These are phyloP conservation scores for Heterohyrax brucei DNA, from an alignment of 2,797 vertebrate genomes.

Conservation along the genomic window DNA sequence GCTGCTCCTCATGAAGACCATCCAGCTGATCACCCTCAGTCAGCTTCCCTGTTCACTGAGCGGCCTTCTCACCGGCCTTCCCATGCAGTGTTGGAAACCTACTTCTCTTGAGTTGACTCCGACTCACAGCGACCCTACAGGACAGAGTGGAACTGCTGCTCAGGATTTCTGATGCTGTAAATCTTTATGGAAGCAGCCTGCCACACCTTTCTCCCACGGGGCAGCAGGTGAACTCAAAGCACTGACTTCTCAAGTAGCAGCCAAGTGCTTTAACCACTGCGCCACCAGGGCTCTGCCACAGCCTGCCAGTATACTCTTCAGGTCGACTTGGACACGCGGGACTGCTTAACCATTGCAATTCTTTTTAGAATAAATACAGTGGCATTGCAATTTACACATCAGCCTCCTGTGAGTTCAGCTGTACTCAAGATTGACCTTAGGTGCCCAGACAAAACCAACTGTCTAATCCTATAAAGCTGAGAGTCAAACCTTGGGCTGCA, in stretches of 20 bases:
- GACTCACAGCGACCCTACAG: no score
- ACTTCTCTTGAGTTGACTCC: no score
- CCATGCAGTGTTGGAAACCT: not conserved
- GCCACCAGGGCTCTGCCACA: no score
- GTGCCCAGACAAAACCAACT: not conserved
- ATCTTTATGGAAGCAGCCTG: no score
- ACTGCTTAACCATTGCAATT: not conserved
- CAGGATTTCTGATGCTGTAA: no score
- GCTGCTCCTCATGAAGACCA: not conserved
- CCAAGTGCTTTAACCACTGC: no score
- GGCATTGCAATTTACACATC: not conserved
- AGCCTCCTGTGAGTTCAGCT: not conserved
- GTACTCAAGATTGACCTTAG: not conserved
- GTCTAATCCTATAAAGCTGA: not conserved
- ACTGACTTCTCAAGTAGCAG: no score
- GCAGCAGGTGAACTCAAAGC: no score
- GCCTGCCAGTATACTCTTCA: not conserved
- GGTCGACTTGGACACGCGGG: not conserved
- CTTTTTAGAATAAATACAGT: not conserved
- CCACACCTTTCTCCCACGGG: no score
- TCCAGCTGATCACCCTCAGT: constrained; percentile 21
- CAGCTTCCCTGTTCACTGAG: constrained; percentile 7
- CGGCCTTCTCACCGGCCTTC: not conserved
- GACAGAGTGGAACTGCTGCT: no score
- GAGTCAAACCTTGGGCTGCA: not conserved